phyloP scores from a whole-genome alignment of 2,113 vertebrate species.

The Pimephales promelas region DNA sequence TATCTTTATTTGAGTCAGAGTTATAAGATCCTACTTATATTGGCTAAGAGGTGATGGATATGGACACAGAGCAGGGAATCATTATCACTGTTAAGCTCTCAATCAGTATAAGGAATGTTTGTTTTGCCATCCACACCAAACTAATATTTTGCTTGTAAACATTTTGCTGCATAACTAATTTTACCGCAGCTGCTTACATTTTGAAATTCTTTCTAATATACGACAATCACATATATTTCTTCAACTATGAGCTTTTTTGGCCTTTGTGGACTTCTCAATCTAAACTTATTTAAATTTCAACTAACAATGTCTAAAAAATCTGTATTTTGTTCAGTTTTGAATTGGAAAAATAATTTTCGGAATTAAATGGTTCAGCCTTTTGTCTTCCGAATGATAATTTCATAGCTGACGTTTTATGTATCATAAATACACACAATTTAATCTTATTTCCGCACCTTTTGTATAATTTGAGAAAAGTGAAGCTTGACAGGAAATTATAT shows the following conservation, averaged over 20 bases:
- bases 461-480: background rate
- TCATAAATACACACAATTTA: no score
- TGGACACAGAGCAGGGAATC: background rate
- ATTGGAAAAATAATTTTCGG: no score
- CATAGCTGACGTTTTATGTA: no score
- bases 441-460: background rate
- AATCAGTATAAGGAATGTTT: background rate
- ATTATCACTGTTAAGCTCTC: background rate
- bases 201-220: background rate
- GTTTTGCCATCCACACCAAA: background rate
- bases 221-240: background rate
- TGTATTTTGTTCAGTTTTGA: background rate
- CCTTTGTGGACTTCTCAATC: background rate
- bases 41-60: background rate
- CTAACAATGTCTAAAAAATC: background rate
- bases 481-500: background rate
- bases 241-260: background rate
- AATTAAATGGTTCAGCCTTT: no score
- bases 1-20: background rate
- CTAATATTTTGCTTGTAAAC: background rate
- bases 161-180: background rate
- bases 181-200: background rate
- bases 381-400: no score
- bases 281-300: background rate
- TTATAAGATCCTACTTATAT: background rate